A percentile compares a stretch with the other conserved stretches of the same genome.
phyloP scores from a whole-genome alignment of 1,140 invertebrate genomes.

The Proales similis region DNA sequence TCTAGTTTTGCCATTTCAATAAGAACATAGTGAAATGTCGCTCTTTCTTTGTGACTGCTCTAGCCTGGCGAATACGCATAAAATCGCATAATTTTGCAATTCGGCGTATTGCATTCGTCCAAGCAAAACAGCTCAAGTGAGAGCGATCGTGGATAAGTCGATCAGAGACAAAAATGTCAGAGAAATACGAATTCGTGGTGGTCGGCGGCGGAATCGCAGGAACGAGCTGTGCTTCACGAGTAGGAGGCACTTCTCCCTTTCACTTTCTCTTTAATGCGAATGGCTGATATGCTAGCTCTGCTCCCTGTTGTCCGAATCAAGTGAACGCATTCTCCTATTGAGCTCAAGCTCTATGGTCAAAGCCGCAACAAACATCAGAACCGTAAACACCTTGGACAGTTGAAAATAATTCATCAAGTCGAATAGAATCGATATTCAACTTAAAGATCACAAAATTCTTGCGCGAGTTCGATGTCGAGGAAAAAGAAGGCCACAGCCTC shows the following conservation, averaged over 20 bases:
- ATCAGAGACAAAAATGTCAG: conserved; percentile 16
- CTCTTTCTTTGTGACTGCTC: too few species aligned
- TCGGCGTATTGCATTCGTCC: too few species aligned
- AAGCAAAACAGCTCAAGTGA: too few species aligned
- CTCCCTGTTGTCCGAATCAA: background rate
- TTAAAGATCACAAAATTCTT: conserved; percentile 28
- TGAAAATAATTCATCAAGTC: background rate
- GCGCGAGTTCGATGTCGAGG: conserved; percentile 11
- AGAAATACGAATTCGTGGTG: conserved; percentile 18
- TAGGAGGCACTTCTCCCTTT: too few species aligned
- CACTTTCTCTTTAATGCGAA: too few species aligned
- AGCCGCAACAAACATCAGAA: conserved; percentile 19
- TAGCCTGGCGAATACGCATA: too few species aligned
- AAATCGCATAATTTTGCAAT: too few species aligned
- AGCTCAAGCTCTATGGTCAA: conserved; percentile 11
- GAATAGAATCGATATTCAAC: background rate
- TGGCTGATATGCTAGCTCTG: background rate
- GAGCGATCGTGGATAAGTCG: too few species aligned
- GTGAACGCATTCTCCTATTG: background rate
- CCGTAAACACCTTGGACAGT: background rate
- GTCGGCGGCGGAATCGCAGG: conserved; percentile 31
- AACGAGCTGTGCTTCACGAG: conserved; percentile 28
- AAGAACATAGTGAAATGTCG: too few species aligned
- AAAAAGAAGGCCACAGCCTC: background rate
- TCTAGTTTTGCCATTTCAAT: too few species aligned